Evolutionary conservation across 2,113 vertebrate genomes (phyloP), one percentile per base, ranked within the genome.

Genomic region (Lepisosteus osseus): DNA sequence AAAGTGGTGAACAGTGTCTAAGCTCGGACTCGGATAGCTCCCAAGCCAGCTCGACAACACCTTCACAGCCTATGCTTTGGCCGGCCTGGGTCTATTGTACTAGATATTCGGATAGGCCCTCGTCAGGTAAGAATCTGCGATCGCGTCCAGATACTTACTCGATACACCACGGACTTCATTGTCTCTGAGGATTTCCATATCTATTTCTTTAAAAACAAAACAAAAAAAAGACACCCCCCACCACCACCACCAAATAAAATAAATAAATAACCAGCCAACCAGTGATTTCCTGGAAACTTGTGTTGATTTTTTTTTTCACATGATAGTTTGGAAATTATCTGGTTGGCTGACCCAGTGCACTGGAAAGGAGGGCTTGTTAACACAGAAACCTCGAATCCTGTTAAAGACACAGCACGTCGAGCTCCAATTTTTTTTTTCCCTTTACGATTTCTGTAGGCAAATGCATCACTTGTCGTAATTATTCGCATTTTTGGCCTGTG

Each of bases 41-140:
- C 73, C 95, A 97, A 87, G 90, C 95, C 90, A 88, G 94, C 90
- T 91, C 94, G 59, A 94, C 82, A 77, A 82, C 86, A 77, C 74
- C 89, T 64, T 67, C 76, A 13, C 90, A 97, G 83, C 91, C 93
- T 76, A 96, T 99, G 96, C 91, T 98, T 71, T 99, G 97, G 97
- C 97, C 96, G 68, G 97, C 97, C 71, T 99, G 97, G 97, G 97
- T 99, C 70, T 99, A 99, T 89, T 99, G 97, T 90, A 99, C 97
- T 84, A 90, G 97, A 75, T 99, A 99, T 89, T 99, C 97, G 77
- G 97, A 98, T 90, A 91, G 97, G 85, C 97, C 96, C 77, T 99
- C 97, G 68, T 98, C 97, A 96, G 97, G 96, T 98, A 91, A 91
- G 91, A 84, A 82, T 77, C 64, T 42, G 7, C 3, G 12, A 2